Evolutionary conservation across 2,888 invertebrate genomes (phyloP), one percentile per base, ranked within the genome.

Genomic region (Tenthredo mesomela): DNA sequence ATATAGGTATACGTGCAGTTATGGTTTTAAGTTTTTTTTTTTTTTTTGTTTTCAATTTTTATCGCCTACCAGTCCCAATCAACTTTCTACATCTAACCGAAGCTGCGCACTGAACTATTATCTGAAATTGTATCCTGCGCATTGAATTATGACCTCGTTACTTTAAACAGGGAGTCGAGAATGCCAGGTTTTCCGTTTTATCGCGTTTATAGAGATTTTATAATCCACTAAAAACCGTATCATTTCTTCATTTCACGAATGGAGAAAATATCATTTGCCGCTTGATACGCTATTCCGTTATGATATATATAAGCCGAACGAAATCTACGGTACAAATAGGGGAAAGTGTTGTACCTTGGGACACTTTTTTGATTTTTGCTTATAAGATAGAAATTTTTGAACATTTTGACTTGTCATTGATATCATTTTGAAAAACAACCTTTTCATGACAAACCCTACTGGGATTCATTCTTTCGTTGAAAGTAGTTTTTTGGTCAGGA

Each of bases 61-160:
- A 61, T 40, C 25, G n/a, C 80, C 29, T 80, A 10, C 58, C 15
- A 21, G 37, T 61, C 61, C 40, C 58, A 80, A 61, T 80, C 37
- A 80, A 80, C 80, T 80, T 80, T 80, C 80, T 80, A 80, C 40
- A 58, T 50, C 33, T 80, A 61, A 61, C 40, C 80, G 61, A 80
- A 40, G 61, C 58, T 54, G 61, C 37, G 61, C 37, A 75, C 40
- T 58, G 47, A 18, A 40, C 61, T 37, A 73, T 73, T 73, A 73
- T 43, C 71, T 37, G 61, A 80, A 80, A 80, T 80, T 80, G 40
- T 61, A 58, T 80, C 21, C 15, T 21, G 58, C 40, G 58, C 61
- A 58, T n/a, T 80, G 61, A 80, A 80, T 80, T 80, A 80, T 40
- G 12, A 77, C 77, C 77, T 77, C 54, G 77, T 77, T 77, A 77